Evolutionary conservation across 2,113 vertebrate genomes (phyloP).

Genomic region (Fulica atra): DNA sequence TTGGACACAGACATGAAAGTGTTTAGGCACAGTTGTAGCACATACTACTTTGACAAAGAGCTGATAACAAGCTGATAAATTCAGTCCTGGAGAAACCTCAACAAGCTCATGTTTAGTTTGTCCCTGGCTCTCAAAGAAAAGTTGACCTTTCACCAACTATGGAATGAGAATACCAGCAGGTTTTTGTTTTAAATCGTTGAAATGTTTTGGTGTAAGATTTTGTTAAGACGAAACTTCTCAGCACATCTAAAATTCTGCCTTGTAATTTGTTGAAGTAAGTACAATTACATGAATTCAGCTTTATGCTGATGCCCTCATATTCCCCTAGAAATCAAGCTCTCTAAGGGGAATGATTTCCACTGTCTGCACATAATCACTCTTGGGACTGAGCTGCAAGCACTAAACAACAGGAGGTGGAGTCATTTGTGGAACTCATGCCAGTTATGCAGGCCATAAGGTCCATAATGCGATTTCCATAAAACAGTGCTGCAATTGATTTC

Average conservation of each 20-base stretch:
- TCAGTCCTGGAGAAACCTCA: not conserved
- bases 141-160: not conserved
- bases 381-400: not conserved
- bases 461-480: not conserved
- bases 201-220: not conserved
- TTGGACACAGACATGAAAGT: not conserved
- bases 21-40: not conserved
- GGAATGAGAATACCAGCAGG: not conserved
- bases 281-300: not conserved
- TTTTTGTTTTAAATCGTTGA: not conserved
- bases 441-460: not conserved
- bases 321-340: not conserved
- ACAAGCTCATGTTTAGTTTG: not conserved
- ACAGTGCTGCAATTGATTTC: not conserved
- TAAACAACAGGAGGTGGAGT: not conserved
- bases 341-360: not conserved
- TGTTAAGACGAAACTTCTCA: not conserved
- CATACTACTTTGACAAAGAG: not conserved
- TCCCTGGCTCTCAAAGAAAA: not conserved
- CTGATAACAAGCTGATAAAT: not conserved
- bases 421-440: not conserved
- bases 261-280: not conserved
- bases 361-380: not conserved
- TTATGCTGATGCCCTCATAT: not conserved
- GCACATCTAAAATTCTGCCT: not conserved